Base-by-base conservation (phyloP, 2,888 invertebrate genomes). In the Tipula lateralis region DNA sequence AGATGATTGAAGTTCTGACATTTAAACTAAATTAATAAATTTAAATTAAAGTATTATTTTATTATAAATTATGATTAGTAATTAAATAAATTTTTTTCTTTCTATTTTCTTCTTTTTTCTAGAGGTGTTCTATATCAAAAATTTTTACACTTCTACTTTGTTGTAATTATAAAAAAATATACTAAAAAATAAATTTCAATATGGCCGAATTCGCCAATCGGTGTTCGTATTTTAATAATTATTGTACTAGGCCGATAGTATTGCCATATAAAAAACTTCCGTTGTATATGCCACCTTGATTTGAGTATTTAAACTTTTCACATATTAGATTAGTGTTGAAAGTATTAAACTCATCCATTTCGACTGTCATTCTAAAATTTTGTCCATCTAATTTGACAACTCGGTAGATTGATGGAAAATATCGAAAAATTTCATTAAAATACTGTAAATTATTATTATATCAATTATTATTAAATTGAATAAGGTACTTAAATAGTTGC, bases 1-100 rank as follows among this genome's bases (percentile, higher is more conserved):
- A 91, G 97, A 95, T 92, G 97, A 97, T 95, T 97, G 97, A 94
- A 94, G 94, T 93, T 96, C 96, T 94, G 96, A 96, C 96, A 96
- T 96, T 87, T 94, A 94, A 95, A 30, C 29, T 82, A 82, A 82
- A 82, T 66, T 66, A 50, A 50, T 50, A 50, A 50, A 50, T 50
- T 50, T 50, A 66, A 66, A 66, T 66, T 66, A 66, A 24, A 66
- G 66, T 66, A 24, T 66, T 66, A 66, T 66, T 66, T 66, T 66
- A 66, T 66, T 66, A 66, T 66, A 66, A 66, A 66, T 66, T 66
- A 66, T 66, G 24, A 66, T 66, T 66, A 66, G 66, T 66, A 66
- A 66, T 66, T 66, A 66, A 66, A 82, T 82, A 32, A 82, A 29
- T 82, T 82, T 80, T 80, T 30, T 82, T 82, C 29, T 82, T 82